phyloP scores from a whole-genome alignment of 2,888 invertebrate genomes.

The Ormyrus pomaceus region DNA sequence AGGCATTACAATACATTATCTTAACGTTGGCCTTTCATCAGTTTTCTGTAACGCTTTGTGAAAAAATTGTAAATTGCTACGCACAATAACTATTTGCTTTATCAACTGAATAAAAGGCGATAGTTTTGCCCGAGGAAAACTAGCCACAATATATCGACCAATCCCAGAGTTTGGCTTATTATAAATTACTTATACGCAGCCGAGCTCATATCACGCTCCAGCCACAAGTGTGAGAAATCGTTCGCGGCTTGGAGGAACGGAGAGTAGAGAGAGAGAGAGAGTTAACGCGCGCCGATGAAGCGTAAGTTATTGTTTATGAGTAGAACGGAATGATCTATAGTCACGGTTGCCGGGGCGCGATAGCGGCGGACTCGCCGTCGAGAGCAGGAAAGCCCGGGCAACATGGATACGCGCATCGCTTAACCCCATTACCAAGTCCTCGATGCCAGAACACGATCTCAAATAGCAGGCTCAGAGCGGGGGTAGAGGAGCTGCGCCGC shows the following conservation, averaged over 20 bases:
- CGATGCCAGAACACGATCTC: slow-evolving; percentile 73
- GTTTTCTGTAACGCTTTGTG: too few species aligned
- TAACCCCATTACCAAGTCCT: slow-evolving; percentile 71
- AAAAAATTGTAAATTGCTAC: too few species aligned
- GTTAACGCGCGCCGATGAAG: slow-evolving; percentile 11
- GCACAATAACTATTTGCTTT: too few species aligned
- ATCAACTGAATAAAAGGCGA: too few species aligned
- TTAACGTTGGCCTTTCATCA: too few species aligned
- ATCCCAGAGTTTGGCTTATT: too few species aligned
- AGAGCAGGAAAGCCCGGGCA: slow-evolving; percentile 52
- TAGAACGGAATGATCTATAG: slow-evolving; percentile 70
- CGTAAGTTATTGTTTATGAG: slow-evolving; percentile 73
- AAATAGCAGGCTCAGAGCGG: slow-evolving; percentile 63
- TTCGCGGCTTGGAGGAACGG: not conserved
- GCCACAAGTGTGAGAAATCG: slow-evolving; percentile 11
- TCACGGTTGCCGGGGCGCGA: slow-evolving; percentile 68
- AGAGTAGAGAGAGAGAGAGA: not conserved
- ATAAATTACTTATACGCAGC: too few species aligned
- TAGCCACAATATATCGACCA: too few species aligned
- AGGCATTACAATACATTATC: too few species aligned
- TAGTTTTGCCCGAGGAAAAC: too few species aligned
- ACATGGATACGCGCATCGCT: slow-evolving; percentile 56
- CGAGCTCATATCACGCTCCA: not conserved
- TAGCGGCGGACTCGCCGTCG: slow-evolving; percentile 63
- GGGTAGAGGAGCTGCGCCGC: slow-evolving; percentile 54